A percentile compares a stretch with the other conserved stretches of the same genome.
These are phyloP conservation scores for Bovichtus variegatus DNA, from an alignment of 2,797 vertebrate genomes.

Conservation along the genomic window DNA sequence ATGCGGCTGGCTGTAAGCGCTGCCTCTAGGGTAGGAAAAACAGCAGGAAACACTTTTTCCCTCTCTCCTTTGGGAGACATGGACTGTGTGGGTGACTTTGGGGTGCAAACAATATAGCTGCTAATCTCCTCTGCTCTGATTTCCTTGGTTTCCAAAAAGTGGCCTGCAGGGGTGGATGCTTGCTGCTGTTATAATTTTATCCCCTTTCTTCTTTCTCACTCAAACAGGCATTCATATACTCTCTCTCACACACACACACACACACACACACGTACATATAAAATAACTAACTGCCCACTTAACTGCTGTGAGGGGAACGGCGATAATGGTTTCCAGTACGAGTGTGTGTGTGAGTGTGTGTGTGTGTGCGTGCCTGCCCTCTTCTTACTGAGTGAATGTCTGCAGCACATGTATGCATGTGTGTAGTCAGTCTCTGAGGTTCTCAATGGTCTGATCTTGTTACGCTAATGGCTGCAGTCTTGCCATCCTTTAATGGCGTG, in stretches of 20 bases:
- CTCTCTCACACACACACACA: neutral
- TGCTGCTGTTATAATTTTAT: slow-evolving; percentile 30
- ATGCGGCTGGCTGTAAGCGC: slow-evolving; percentile 55
- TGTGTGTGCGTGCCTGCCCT: slow-evolving; percentile 11
- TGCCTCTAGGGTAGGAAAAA: slow-evolving; percentile 46
- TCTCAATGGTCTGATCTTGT: slow-evolving; percentile 71
- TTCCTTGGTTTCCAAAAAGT: slow-evolving; percentile 32
- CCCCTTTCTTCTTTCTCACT: slow-evolving; percentile 23
- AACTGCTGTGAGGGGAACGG: slow-evolving; percentile 18
- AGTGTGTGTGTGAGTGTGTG: slow-evolving; percentile 18
- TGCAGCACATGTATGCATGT: slow-evolving; percentile 38
- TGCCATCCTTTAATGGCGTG: slow-evolving; percentile 56
- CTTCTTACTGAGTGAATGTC: slow-evolving; percentile 26
- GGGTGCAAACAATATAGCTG: slow-evolving; percentile 18
- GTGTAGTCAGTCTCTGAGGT: slow-evolving; percentile 28
- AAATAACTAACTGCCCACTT: slow-evolving; percentile 34
- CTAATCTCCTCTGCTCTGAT: slow-evolving; percentile 12
- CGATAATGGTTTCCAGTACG: slow-evolving; percentile 40
- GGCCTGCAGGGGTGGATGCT: slow-evolving; percentile 9
- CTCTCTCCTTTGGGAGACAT: slow-evolving; percentile 35
- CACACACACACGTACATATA: neutral
- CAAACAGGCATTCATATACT: slow-evolving; percentile 3
- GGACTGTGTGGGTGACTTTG: slow-evolving; percentile 43
- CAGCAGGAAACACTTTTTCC: slow-evolving; percentile 48
- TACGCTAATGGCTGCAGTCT: slow-evolving; percentile 75